Evolutionary conservation across 2,888 invertebrate species (phyloP), one percentile per base, ranked within the genome.

Genomic region (Caenorhabditis panamensis): DNA sequence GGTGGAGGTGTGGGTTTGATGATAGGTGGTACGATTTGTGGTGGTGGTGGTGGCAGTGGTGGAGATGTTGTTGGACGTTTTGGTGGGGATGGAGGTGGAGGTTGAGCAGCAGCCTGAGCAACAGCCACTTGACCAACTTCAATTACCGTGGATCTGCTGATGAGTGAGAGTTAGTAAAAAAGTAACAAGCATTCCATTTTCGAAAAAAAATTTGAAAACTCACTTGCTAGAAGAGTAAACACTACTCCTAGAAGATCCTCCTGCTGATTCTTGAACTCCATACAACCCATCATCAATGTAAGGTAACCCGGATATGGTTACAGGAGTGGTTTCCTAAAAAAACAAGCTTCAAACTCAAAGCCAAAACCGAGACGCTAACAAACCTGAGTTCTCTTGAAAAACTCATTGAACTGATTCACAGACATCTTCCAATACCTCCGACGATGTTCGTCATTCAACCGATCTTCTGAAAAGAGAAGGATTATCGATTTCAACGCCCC

Each of bases 361-460:
- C 1, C 47, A 16, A 26, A 20, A 1, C 24, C 22, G 26, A 47
- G n/a, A 20, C 9, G 37, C 20, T n/a, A 20, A 18, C 28, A 16
- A 13, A 80, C 80, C 69, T 80, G 63, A 3, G 64, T 58, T 13
- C 44, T 51, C 16, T 75, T 49, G 63, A 83, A 78, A 63, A 86
- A 84, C 31, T 76, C 71, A 28, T 77, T 77, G 28, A 86, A 78
- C 53, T 84, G 82, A 53, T 78, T 79, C 58, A 77, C 75, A 0
- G 84, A 82, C 82, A 85, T 82, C 18, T 73, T 67, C 85, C 85
- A 85, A 72, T 85, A 83, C 24, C 79, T 80, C 28, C 69, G 69
- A 1, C 85, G 67, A 59, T 82, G 82, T 37, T 83, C 79, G 72
- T 85, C 83, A 63, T 83, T 82, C 37, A 84, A 63, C 16, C 67